Conservation (phyloP, 2,113 vertebrate species). For the Daubentonia madagascariensis region DNA sequence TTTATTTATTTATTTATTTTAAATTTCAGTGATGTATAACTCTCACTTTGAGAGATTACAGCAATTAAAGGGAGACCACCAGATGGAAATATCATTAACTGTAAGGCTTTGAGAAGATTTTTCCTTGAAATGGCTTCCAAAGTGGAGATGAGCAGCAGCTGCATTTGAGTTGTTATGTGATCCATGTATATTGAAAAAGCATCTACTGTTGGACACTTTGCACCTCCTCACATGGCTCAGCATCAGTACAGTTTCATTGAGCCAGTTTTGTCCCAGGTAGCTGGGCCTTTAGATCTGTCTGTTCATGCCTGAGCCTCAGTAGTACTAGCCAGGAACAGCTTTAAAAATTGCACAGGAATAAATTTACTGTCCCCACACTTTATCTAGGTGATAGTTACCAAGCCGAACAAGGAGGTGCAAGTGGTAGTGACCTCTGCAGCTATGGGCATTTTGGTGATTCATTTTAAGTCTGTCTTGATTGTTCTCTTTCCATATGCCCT, state of each 20-base stretch:
- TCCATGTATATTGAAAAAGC: neutral
- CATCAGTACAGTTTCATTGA: neutral
- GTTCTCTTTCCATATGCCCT: neutral
- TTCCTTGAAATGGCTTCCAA: neutral
- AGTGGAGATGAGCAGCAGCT: neutral
- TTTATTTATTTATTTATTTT: neutral
- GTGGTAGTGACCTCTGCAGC: neutral
- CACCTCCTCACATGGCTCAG: neutral
- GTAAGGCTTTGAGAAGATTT: neutral
- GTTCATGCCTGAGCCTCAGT: neutral
- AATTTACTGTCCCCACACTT: neutral
- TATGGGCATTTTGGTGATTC: neutral
- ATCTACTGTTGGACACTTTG: neutral
- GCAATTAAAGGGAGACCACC: neutral
- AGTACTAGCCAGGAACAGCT: neutral
- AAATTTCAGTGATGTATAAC: neutral
- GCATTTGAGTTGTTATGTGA: neutral
- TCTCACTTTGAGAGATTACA: neutral
- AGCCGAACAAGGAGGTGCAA: neutral
- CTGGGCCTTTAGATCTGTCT: neutral
- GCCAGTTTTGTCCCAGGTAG: neutral
- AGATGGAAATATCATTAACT: neutral
- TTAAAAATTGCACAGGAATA: neutral
- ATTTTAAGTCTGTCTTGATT: neutral
- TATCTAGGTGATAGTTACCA: neutral